These are phyloP conservation scores for Microtus pennsylvanicus DNA, from an alignment of 2,113 vertebrate genomes.

Conservation along the genomic window DNA sequence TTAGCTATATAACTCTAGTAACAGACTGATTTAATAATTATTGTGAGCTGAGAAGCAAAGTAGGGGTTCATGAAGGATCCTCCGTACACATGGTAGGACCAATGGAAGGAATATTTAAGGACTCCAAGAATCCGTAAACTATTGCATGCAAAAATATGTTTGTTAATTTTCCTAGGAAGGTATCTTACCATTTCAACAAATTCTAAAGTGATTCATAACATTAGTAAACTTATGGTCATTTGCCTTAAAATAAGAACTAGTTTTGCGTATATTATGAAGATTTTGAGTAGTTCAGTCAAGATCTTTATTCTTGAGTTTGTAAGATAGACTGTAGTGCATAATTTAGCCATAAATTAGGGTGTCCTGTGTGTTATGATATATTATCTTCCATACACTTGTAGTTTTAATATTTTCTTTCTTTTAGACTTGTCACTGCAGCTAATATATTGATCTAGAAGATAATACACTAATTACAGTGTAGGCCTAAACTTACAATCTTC, in stretches of 20 bases:
- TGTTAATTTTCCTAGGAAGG: neutral
- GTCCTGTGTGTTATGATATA: neutral
- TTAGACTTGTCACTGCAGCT: neutral
- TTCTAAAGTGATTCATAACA: conserved; percentile 17
- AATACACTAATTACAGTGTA: neutral
- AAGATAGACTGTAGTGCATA: neutral
- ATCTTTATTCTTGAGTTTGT: conserved; percentile 26
- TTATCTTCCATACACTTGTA: neutral
- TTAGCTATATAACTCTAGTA: neutral
- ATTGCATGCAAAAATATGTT: neutral
- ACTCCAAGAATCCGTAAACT: neutral
- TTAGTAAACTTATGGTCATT: neutral
- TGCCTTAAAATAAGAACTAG: conserved; percentile 13
- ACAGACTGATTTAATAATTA: neutral
- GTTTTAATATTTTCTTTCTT: neutral
- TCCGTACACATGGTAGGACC: neutral
- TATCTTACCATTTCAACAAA: neutral
- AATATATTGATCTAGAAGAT: neutral
- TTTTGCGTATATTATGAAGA: neutral
- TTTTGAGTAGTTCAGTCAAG: neutral
- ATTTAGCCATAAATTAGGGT: neutral
- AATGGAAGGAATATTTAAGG: neutral
- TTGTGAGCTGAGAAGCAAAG: neutral
- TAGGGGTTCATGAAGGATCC: too few species aligned
- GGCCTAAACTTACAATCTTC: neutral